Base-by-base conservation (phyloP, 2,888 invertebrate species). In the Alloplasta piceator region DNA sequence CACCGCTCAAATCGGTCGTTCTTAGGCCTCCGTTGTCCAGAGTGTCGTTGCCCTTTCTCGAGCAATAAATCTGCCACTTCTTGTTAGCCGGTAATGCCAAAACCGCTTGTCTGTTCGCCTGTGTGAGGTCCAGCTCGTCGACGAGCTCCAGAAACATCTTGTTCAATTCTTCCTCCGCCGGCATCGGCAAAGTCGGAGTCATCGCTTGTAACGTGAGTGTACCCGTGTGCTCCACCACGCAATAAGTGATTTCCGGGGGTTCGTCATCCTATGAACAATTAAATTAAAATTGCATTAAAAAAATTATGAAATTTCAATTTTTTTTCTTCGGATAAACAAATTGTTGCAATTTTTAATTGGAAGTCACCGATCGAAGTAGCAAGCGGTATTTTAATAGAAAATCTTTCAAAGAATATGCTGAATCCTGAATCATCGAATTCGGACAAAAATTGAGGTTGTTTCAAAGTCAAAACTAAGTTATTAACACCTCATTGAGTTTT, bases 41-140 rank as follows among this genome's bases (percentile, higher is more conserved):
- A 58, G 95, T 95, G 85, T 94, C 93, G 9, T 96, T 96, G 75
- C 95, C 94, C 87, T 95, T 95, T 84, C 97, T 94, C 88, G 98
- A 98, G 93, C 98, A 98, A 93, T 98, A 98, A 87, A 98, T 98
- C 93, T 98, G 98, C 98, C 98, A 98, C 93, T 98, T 98, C 93
- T 98, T 98, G 90, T 98, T 97, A 0, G 97, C 96, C 1, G 98
- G 98, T 80, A 98, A 94, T 89, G 96, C 97, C 93, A 98, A 95
- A 96, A 99, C 98, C 50, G 98, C 98, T 86, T 98, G 97, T 91
- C 98, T 96, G 92, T 98, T 98, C 9, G 98, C 96, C 48, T 98
- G 97, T 82, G 98, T 98, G 88, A 98, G 93, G 93, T 98, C 98
- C 88, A 98, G 93, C 93, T 98, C 98, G 92, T 98, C 98, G 92